These are phyloP conservation scores for Rhabdophis nuchalis DNA, from an alignment of 2,797 vertebrate genomes.

Conservation along the genomic window DNA sequence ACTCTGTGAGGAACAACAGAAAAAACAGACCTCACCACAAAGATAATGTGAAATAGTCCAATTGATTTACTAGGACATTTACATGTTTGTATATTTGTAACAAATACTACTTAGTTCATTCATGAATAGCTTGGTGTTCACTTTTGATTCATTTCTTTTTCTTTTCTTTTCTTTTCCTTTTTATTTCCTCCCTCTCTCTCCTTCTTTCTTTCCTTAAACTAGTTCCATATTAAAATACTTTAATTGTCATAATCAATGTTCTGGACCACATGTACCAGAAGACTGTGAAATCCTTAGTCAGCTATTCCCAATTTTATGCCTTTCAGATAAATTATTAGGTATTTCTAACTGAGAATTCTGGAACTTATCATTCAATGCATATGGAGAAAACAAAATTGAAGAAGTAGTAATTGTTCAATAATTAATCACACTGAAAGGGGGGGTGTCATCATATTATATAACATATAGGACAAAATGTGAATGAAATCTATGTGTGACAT, in stretches of 20 bases:
- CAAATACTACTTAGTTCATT: background rate
- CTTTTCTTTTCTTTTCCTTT: background rate
- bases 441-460: background rate
- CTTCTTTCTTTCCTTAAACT: background rate
- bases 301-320: background rate
- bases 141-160: background rate
- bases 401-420: background rate
- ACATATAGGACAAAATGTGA: background rate
- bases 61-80: background rate
- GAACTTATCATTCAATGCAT: background rate
- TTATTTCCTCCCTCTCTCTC: too few species aligned
- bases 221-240: background rate
- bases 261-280: background rate
- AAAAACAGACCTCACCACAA: background rate
- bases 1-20: background rate
- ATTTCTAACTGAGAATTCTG: background rate
- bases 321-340: background rate
- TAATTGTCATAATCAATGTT: background rate
- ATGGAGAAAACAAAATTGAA: background rate
- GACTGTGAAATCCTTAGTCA: background rate
- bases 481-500: background rate
- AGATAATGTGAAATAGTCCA: background rate
- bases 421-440: background rate
- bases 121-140: background rate
- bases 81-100: background rate